phyloP scores from a whole-genome alignment of 2,113 vertebrate species.

The Meles meles region DNA sequence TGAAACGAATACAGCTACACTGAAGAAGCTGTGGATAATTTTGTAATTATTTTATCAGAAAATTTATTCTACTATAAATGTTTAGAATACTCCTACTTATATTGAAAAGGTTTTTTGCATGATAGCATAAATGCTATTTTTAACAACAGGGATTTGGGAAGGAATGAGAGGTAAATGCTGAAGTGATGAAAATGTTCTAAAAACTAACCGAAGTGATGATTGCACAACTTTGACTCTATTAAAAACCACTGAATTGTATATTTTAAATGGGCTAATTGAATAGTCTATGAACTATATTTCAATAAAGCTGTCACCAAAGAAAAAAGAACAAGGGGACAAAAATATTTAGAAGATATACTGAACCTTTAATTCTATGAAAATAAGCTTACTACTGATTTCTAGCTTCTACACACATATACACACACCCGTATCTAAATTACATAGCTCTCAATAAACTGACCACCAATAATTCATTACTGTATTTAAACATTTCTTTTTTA shows the following conservation, averaged over 20 bases:
- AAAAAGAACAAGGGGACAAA: neutral
- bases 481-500: neutral
- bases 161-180: neutral
- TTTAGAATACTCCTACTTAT: neutral
- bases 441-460: neutral
- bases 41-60: conserved; percentile 24
- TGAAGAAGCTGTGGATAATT: neutral
- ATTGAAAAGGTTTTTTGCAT: neutral
- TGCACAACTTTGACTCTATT: neutral
- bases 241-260: neutral
- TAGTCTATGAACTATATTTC: neutral
- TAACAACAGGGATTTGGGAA: neutral
- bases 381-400: neutral
- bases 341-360: neutral
- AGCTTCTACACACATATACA: neutral
- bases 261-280: neutral
- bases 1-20: neutral
- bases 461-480: neutral
- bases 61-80: neutral
- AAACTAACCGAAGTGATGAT: neutral
- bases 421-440: neutral
- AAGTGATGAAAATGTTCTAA: neutral
- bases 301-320: neutral
- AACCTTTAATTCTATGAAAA: neutral
- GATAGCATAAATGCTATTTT: neutral